Percentiles rank a stretch among this genome's conserved stretches.
phyloP scores from a whole-genome alignment of 64 coral and sea anemone genomes.

The Pocillopora verrucosa region DNA sequence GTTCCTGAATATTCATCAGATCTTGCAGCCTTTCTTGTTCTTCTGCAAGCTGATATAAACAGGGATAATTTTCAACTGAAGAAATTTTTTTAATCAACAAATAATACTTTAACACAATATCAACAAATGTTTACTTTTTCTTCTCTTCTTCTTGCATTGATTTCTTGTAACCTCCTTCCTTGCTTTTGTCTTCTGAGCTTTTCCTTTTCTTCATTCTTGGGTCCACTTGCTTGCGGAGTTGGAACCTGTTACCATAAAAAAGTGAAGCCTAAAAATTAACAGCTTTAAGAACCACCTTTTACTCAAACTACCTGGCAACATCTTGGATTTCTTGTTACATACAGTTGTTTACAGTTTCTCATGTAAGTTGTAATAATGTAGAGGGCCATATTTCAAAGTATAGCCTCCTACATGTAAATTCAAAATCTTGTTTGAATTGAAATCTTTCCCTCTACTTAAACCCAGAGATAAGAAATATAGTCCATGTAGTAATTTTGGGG shows the following conservation, averaged over 20 bases:
- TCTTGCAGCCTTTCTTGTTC: slow-evolving; percentile 57
- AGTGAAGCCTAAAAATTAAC: not conserved
- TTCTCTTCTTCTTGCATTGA: slow-evolving; percentile 89
- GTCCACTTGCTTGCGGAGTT: slow-evolving; percentile 54
- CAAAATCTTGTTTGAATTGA: too few species aligned
- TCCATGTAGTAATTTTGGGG: too few species aligned
- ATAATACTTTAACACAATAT: not conserved
- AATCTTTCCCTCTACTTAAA: too few species aligned
- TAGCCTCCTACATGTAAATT: too few species aligned
- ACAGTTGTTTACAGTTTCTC: too few species aligned
- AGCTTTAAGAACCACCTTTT: not conserved
- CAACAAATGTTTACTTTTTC: slow-evolving; percentile 66
- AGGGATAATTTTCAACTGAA: not conserved
- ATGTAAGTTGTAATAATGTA: too few species aligned
- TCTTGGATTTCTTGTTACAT: too few species aligned
- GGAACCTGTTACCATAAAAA: slow-evolving; percentile 27
- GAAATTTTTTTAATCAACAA: not conserved
- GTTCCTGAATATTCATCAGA: slow-evolving; percentile 44
- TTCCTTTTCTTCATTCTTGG: slow-evolving; percentile 94
- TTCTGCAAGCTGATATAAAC: slow-evolving; percentile 45
- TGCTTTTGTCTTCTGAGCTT: slow-evolving; percentile 85
- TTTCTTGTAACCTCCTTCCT: slow-evolving; percentile 93
- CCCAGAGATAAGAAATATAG: too few species aligned
- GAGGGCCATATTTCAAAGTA: too few species aligned
- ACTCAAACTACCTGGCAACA: not conserved